phyloP scores from a whole-genome alignment of 2,797 vertebrate genomes.

The Denticeps clupeoides region DNA sequence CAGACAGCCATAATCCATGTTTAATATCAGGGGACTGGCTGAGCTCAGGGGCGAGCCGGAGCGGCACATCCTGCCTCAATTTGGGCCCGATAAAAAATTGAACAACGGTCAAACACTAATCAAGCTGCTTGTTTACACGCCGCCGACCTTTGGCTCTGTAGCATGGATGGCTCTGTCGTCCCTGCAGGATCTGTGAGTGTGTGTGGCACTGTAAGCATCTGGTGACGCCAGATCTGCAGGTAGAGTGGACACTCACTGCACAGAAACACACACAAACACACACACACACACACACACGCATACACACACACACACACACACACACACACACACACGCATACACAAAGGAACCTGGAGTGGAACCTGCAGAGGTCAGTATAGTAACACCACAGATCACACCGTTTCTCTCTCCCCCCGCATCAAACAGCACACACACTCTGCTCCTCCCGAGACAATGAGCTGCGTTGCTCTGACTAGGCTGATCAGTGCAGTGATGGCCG shows the following conservation, averaged over 20 bases:
- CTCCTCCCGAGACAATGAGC: too few species aligned
- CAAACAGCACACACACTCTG: background rate
- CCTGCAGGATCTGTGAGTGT: conserved; percentile 5
- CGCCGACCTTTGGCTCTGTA: conserved; percentile 50
- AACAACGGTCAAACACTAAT: conserved; percentile 62
- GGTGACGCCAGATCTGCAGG: too few species aligned
- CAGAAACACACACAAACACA: conserved; percentile 2
- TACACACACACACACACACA: conserved; percentile 19
- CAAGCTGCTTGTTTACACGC: conserved; percentile 57
- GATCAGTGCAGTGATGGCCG: too few species aligned
- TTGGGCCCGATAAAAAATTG: conserved; percentile 63
- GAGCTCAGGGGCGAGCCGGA: conserved; percentile 21
- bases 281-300: background rate
- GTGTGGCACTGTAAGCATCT: background rate
- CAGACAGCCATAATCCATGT: conserved; percentile 55
- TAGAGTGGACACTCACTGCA: background rate
- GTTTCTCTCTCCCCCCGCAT: conserved; percentile 29
- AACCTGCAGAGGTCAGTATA: conserved; percentile 83
- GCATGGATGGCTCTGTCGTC: conserved; percentile 30
- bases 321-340: conserved; percentile 10
- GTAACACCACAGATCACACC: conserved; percentile 58
- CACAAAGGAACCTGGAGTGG: conserved; percentile 22
- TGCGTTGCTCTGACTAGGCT: too few species aligned
- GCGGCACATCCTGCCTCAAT: conserved; percentile 48
- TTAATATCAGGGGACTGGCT: conserved; percentile 49